Percentiles rank a stretch among this genome's conserved stretches.
These are phyloP conservation scores for Aethina tumida DNA, from an alignment of 1,140 invertebrate genomes.

Conservation along the genomic window DNA sequence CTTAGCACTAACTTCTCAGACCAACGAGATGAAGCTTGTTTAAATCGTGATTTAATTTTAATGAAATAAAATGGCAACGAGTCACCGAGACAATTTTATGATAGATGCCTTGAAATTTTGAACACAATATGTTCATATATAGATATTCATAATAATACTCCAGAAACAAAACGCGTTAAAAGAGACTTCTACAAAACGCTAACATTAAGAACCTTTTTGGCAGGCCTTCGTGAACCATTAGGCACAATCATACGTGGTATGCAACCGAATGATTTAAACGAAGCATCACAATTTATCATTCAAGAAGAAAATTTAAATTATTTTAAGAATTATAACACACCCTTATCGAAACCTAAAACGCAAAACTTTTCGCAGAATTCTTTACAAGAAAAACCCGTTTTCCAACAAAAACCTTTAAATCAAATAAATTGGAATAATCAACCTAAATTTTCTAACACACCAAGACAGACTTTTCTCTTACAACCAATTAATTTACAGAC, in stretches of 20 bases:
- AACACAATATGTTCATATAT: conserved; percentile 8
- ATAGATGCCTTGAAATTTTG: conserved; percentile 4
- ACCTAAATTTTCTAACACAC: too few relatives aligned
- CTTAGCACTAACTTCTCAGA: conserved; percentile 15
- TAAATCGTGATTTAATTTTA: conserved; percentile 13
- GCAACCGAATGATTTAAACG: neutral
- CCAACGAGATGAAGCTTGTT: conserved; percentile 13
- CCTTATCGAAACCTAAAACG: too few relatives aligned
- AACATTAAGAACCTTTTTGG: conserved; percentile 11
- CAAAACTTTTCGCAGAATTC: too few relatives aligned
- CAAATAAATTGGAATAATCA: too few relatives aligned
- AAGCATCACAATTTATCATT: conserved; percentile 8
- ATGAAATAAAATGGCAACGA: conserved; percentile 8
- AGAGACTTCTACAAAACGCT: neutral
- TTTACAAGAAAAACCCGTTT: too few relatives aligned
- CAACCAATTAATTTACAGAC: too few relatives aligned
- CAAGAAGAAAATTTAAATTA: conserved; percentile 10
- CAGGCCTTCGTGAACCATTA: conserved; percentile 6
- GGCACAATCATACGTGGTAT: conserved; percentile 8
- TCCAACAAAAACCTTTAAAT: too few relatives aligned
- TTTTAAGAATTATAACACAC: conserved; percentile 13
- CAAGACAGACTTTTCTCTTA: too few relatives aligned
- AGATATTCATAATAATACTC: conserved; percentile 1
- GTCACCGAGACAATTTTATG: conserved; percentile 8
- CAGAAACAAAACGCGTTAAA: conserved; percentile 4